Conservation (phyloP, 2,797 vertebrate genomes). For the Pogonophryne albipinna region DNA sequence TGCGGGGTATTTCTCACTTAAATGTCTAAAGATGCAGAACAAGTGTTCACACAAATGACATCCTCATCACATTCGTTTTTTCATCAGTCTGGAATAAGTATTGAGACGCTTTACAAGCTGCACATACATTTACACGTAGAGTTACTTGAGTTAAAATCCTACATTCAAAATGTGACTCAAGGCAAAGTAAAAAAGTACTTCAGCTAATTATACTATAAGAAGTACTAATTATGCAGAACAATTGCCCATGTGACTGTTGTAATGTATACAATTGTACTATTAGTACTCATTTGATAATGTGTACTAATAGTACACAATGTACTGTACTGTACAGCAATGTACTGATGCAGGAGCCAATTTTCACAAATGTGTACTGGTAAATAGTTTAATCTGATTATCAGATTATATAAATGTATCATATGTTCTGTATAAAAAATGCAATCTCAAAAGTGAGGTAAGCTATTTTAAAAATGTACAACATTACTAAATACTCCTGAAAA, state of each 20-base stretch:
- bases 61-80: background rate
- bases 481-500: background rate
- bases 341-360: background rate
- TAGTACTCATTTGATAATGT: background rate
- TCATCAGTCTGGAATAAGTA: background rate
- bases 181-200: background rate
- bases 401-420: background rate
- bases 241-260: background rate
- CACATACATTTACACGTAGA: background rate
- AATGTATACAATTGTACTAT: background rate
- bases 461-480: background rate
- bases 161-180: background rate
- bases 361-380: background rate
- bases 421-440: background rate
- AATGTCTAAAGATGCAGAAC: background rate
- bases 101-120: background rate
- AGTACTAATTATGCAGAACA: background rate
- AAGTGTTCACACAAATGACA: background rate
- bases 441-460: background rate
- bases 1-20: background rate
- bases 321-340: background rate
- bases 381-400: background rate
- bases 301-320: no score
- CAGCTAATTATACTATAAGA: background rate
- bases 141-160: background rate